Percentiles rank a stretch among this genome's conserved stretches.
phyloP scores from a whole-genome alignment of 2,797 vertebrate genomes.

The Hemibagrus guttatus region DNA sequence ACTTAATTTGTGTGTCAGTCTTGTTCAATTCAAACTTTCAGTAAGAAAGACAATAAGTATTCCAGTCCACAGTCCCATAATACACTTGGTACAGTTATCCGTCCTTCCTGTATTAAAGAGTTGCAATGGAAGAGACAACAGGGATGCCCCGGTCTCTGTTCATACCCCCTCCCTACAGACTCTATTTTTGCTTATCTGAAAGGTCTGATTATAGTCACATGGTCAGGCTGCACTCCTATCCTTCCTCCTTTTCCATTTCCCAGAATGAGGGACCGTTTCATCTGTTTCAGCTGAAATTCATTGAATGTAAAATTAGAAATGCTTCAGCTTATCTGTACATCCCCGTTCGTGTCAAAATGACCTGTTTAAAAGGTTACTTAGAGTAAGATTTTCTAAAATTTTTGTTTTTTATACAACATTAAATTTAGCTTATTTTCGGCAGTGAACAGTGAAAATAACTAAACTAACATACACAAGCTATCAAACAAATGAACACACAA shows the following conservation, averaged over 20 bases:
- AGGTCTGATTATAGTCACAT: not conserved
- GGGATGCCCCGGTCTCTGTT: slow-evolving; percentile 13
- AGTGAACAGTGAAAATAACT: not conserved
- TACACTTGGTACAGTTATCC: not conserved
- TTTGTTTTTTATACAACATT: not conserved
- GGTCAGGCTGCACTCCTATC: not conserved
- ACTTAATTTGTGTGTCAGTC: not conserved
- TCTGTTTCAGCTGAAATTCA: not conserved
- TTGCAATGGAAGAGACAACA: slow-evolving; percentile 28
- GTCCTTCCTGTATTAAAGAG: slow-evolving; percentile 15
- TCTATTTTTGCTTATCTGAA: slow-evolving; percentile 32
- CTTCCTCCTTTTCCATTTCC: not conserved
- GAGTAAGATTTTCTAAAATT: not conserved
- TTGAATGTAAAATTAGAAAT: not conserved
- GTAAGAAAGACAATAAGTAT: not conserved
- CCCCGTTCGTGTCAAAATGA: not conserved
- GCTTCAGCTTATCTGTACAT: too few species aligned
- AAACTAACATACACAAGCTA: too few species aligned
- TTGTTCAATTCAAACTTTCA: not conserved
- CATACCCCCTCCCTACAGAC: not conserved
- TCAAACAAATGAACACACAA: too few species aligned
- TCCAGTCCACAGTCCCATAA: not conserved
- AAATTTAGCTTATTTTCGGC: not conserved
- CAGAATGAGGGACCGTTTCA: not conserved
- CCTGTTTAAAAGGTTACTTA: not conserved